phyloP scores from a whole-genome alignment of 2,113 vertebrate genomes.

The Myrmecophaga tridactyla region DNA sequence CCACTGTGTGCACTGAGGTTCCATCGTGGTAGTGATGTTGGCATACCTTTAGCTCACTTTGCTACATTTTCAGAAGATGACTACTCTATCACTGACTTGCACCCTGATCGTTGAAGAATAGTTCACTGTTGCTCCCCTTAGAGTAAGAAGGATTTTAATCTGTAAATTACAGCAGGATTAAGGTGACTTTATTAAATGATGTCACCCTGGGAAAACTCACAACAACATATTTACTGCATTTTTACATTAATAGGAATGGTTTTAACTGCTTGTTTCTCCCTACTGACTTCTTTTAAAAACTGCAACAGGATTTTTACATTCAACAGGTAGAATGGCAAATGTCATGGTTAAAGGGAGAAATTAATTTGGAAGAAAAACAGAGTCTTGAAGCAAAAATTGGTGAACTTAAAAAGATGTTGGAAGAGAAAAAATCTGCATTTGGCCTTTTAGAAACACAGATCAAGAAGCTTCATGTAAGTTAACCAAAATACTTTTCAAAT shows the following conservation, averaged over 20 bases:
- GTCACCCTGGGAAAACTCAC: constrained; percentile 48
- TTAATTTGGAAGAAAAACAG: constrained; percentile 88
- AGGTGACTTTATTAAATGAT: constrained; percentile 70
- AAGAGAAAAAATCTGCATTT: constrained; percentile 85
- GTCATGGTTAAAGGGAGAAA: constrained; percentile 87
- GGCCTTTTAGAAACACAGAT: constrained; percentile 81
- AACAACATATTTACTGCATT: constrained; percentile 35
- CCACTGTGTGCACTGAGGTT: constrained; percentile 59
- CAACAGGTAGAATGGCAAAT: constrained; percentile 85
- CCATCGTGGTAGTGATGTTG: constrained; percentile 29
- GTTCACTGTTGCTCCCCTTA: constrained; percentile 48
- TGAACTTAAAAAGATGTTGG: constrained; percentile 85
- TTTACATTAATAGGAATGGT: constrained; percentile 49
- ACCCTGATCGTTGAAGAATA: constrained; percentile 58
- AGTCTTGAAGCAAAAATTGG: constrained; percentile 85
- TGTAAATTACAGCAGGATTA: constrained; percentile 68
- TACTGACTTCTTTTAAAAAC: constrained; percentile 65
- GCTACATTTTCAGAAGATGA: constrained; percentile 69
- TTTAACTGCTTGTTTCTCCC: constrained; percentile 65
- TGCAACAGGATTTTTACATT: constrained; percentile 90
- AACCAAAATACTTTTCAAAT: constrained; percentile 11
- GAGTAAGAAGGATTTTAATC: constrained; percentile 65
- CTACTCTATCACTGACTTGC: constrained; percentile 46
- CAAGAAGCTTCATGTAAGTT: constrained; percentile 90
- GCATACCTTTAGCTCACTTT: constrained; percentile 57